Percentiles rank a stretch among this genome's conserved stretches.
Evolutionary conservation across 2,113 vertebrate species (phyloP).

Genomic region (Rousettus leschenaultii): DNA sequence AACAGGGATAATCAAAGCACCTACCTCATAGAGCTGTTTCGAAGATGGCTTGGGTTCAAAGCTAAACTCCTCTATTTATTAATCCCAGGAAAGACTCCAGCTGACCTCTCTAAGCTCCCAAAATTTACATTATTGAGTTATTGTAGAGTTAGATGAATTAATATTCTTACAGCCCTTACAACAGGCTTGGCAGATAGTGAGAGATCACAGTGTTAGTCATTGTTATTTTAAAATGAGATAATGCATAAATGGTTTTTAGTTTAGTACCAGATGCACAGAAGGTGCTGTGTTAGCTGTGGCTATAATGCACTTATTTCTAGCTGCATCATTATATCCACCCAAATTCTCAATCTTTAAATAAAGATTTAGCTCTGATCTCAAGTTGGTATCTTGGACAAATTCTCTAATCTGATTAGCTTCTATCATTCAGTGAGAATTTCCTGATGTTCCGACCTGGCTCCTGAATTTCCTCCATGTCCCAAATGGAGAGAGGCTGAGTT

Average conservation of each 20-base stretch:
- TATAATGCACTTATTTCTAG: not conserved
- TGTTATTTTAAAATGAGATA: constrained; percentile 24
- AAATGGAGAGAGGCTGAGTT: not conserved
- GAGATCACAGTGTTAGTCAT: not conserved
- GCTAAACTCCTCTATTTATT: not conserved
- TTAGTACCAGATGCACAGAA: not conserved
- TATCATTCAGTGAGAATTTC: not conserved
- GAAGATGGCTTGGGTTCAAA: not conserved
- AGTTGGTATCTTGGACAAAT: not conserved
- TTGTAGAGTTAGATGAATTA: not conserved
- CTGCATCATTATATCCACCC: not conserved
- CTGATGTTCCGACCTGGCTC: not conserved
- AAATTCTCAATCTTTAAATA: not conserved
- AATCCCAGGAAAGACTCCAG: not conserved
- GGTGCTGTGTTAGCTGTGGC: not conserved
- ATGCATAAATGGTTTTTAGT: not conserved
- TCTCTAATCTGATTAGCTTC: not conserved
- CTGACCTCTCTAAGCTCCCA: not conserved
- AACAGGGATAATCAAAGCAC: not conserved
- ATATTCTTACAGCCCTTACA: not conserved
- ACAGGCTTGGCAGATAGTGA: not conserved
- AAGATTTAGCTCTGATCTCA: not conserved
- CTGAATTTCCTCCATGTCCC: not conserved
- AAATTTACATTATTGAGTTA: not conserved
- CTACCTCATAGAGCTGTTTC: not conserved